phyloP scores from a whole-genome alignment of 2,888 invertebrate genomes.

The Ceriagrion tenellum region DNA sequence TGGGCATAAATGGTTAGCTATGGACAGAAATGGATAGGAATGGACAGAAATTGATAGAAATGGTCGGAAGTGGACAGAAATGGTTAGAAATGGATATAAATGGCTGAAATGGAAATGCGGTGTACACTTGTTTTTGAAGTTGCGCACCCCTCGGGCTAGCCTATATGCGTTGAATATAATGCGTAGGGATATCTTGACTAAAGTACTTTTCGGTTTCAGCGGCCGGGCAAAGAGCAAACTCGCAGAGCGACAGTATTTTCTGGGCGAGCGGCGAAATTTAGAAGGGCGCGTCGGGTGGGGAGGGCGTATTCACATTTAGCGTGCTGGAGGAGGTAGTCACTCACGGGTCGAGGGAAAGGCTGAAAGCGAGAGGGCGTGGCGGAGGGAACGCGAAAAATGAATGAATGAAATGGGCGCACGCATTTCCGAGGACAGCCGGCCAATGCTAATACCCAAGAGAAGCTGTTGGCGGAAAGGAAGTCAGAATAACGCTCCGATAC shows the following conservation, averaged over 20 bases:
- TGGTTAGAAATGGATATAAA: too few relatives aligned
- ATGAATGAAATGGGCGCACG: conserved; percentile 16
- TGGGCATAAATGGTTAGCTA: too few relatives aligned
- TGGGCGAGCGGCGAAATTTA: neutral
- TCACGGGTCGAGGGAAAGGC: neutral
- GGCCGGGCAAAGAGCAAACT: neutral
- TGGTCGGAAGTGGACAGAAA: too few relatives aligned
- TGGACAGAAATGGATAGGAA: too few relatives aligned
- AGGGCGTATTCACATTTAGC: neutral
- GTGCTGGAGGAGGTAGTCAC: neutral
- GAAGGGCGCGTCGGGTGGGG: neutral
- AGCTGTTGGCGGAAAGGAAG: neutral
- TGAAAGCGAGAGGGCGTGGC: neutral
- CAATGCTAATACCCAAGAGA: neutral
- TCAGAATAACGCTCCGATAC: neutral
- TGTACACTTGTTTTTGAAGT: too few relatives aligned
- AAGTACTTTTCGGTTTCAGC: neutral
- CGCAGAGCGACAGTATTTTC: neutral
- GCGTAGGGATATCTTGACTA: too few relatives aligned
- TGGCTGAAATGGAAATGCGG: too few relatives aligned
- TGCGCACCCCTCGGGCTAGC: too few relatives aligned
- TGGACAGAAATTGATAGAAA: too few relatives aligned
- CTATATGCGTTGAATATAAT: too few relatives aligned
- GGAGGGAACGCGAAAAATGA: conserved; percentile 8
- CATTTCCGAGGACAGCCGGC: neutral